A percentile compares a stretch with the other conserved stretches of the same genome.
Conservation (phyloP, 2,797 vertebrate species). For the Argentina silus region DNA sequence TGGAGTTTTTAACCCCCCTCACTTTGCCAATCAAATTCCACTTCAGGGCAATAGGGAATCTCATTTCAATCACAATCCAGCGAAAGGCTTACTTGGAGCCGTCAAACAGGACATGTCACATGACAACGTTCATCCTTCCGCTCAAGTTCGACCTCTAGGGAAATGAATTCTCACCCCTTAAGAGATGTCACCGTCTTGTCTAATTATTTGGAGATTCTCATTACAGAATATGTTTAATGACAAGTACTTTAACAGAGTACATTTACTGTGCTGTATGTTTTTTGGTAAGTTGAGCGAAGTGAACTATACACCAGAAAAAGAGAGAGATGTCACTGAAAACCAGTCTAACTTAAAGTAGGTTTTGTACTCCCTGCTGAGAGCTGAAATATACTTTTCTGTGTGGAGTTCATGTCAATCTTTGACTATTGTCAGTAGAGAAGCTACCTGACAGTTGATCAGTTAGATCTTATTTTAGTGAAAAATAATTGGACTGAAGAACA, state of each 20-base stretch:
- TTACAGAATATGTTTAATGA: background rate
- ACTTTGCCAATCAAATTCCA: slow-evolving; percentile 71
- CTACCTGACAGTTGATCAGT: slow-evolving; percentile 50
- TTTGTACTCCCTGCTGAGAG: background rate
- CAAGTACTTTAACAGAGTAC: background rate
- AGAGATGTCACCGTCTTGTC: background rate
- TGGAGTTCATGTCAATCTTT: slow-evolving; percentile 13
- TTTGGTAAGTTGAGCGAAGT: background rate
- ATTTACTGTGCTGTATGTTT: background rate
- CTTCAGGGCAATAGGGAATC: slow-evolving; percentile 64
- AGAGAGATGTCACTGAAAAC: background rate
- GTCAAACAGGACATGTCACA: slow-evolving; percentile 49
- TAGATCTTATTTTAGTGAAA: slow-evolving; percentile 54
- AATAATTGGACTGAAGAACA: slow-evolving; percentile 58
- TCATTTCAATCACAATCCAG: slow-evolving; percentile 57
- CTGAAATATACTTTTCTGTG: background rate
- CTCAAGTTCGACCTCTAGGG: slow-evolving; percentile 59
- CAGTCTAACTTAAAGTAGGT: background rate
- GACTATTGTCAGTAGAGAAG: slow-evolving; percentile 1
- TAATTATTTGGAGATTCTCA: background rate
- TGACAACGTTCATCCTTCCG: slow-evolving; percentile 50
- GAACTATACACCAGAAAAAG: background rate
- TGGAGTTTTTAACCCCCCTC: slow-evolving; percentile 70
- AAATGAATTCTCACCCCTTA: background rate
- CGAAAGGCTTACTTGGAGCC: slow-evolving; percentile 62